Evolutionary conservation across 1,140 invertebrate species (phyloP), one percentile per base, ranked within the genome.

Genomic region (Anoplophora glabripennis): DNA sequence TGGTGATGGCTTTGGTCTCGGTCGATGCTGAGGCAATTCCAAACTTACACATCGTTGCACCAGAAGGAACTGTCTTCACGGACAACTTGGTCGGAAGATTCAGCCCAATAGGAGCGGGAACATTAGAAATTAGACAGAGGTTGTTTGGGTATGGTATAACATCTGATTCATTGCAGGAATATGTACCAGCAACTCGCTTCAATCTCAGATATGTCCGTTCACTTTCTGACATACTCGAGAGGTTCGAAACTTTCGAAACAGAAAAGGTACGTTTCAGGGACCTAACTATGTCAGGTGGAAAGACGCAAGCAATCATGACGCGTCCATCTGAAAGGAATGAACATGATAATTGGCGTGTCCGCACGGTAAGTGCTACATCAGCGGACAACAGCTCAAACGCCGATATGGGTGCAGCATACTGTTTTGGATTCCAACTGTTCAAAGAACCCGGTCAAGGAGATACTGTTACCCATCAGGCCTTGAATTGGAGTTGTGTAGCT

Each of bases 111-210:
- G 65, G 65, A 17, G 34, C 28, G 28, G 8, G 63, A 44, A 35
- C 67, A 52, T 63, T 60, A 37, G 67, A n/a, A n/a, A n/a, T n/a
- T n/a, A n/a, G n/a, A n/a, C n/a, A n/a, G n/a, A n/a, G n/a, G n/a
- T n/a, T n/a, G n/a, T n/a, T n/a, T n/a, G n/a, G n/a, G n/a, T n/a
- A n/a, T n/a, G n/a, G n/a, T n/a, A n/a, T n/a, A n/a, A n/a, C n/a
- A n/a, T n/a, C n/a, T n/a, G n/a, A n/a, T n/a, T n/a, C n/a, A n/a
- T n/a, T n/a, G n/a, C n/a, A n/a, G n/a, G n/a, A n/a, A n/a, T n/a
- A n/a, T n/a, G n/a, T n/a, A n/a, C n/a, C n/a, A n/a, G n/a, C n/a
- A 67, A 58, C 65, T 0, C 33, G 67, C 33, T 69, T 70, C 38
- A 70, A 70, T 41, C 44, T 67, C 17, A 44, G 44, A 44, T 70